These are phyloP conservation scores for Agrotis clavis DNA, from an alignment of 2,888 invertebrate genomes.

Conservation along the genomic window DNA sequence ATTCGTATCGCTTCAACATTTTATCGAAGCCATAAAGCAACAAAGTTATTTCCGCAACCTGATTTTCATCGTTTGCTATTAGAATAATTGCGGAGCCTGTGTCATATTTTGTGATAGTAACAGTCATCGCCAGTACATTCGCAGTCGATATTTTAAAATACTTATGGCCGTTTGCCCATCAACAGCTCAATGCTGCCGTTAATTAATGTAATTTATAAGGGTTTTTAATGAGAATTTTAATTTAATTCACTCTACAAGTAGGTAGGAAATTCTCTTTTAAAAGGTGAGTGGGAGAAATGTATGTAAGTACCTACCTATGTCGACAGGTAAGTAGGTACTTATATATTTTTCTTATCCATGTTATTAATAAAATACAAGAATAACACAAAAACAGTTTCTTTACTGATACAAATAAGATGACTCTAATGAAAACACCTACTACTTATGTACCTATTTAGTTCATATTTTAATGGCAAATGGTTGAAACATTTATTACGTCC, in stretches of 20 bases:
- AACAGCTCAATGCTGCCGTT: slow-evolving; percentile 61
- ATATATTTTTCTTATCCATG: too few species aligned
- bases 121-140: slow-evolving; percentile 40
- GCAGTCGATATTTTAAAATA: slow-evolving; percentile 55
- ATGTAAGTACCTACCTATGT: neutral
- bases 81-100: neutral
- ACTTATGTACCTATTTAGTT: too few species aligned
- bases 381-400: neutral
- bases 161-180: slow-evolving; percentile 61
- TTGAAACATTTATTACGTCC: too few species aligned
- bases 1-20: too few species aligned
- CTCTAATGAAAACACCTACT: neutral
- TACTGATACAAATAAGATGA: neutral
- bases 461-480: too few species aligned
- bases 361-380: neutral
- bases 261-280: slow-evolving; percentile 22
- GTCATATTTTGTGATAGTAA: slow-evolving; percentile 31
- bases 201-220: slow-evolving; percentile 67
- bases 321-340: too few species aligned
- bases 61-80: slow-evolving; percentile 8
- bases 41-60: neutral
- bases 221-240: slow-evolving; percentile 48
- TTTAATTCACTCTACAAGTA: slow-evolving; percentile 22
- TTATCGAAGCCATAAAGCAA: neutral
- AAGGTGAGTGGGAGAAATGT: slow-evolving; percentile 17